Base-by-base conservation (phyloP, 2,888 invertebrate species). In the Plebejus anna region DNA sequence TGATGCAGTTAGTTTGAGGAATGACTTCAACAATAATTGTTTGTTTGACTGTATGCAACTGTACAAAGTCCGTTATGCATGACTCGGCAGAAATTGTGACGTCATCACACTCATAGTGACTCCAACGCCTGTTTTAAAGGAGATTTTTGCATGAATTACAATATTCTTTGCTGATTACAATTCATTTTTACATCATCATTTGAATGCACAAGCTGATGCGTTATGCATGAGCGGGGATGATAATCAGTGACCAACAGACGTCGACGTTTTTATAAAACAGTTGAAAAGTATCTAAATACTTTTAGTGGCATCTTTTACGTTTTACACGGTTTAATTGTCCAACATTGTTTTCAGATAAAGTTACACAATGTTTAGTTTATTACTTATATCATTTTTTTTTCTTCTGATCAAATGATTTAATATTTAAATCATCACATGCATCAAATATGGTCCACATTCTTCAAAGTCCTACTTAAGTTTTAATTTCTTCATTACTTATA, bases 61-160 rank as follows among this genome's bases (percentile, higher is more conserved):
- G 71, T 76, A 76, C 71, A 76, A 78, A 78, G 71, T 76, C 79
- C 75, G 79, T 79, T 80, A 78, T 77, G 80, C 80, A 80, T 79
- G 80, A 80, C 78, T 80, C 79, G 80, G 72, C 79, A 80, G 80
- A 78, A 79, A 75, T 80, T 80, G 79, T 79, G 79, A 80, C 76
- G 75, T 78, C 79, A 78, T 78, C 76, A 77, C 79, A 76, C 78
- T 78, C 70, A 78, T 79, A 77, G 78, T 76, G 72, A 78, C 76
- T 78, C 76, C 77, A 75, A 76, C 79, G 80, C 80, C 80, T 80
- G 77, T 78, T 61, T 47, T 76, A 72, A 57, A 70, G 47, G 76
- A 76, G 55, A 61, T 73, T 78, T 75, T 76, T 80, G 80, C 80
- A 80, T 80, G 80, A 76, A 75, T 77, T 77, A 75, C 71, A 70